Conservation (phyloP, 2,797 vertebrate species). For the Phataginus tricuspis region DNA sequence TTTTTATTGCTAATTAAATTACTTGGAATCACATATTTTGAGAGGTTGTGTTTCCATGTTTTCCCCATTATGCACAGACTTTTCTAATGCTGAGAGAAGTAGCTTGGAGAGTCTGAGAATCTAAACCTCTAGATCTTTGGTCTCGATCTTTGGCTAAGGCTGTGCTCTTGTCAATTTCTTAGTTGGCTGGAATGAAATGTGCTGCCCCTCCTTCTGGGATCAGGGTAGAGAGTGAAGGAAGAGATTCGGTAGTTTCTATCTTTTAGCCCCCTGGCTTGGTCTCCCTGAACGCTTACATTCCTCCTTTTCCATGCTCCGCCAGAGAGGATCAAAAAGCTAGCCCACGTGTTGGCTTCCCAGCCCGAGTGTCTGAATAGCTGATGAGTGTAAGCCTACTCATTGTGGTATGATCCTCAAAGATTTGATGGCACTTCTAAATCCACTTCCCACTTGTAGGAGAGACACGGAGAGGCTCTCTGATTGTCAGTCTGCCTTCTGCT, state of each 20-base stretch:
- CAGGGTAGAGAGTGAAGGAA: no score
- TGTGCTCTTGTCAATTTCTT: neutral
- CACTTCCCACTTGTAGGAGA: neutral
- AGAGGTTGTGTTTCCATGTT: neutral
- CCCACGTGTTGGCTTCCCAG: neutral
- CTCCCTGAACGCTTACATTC: neutral
- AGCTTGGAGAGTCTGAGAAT: neutral
- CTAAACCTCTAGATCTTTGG: neutral
- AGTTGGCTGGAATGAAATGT: neutral
- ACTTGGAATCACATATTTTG: neutral
- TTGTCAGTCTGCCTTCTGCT: neutral
- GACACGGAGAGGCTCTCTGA: no score
- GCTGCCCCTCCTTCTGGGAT: neutral
- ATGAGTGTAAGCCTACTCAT: neutral
- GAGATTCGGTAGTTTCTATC: neutral
- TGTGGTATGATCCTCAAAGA: neutral
- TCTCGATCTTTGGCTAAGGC: neutral
- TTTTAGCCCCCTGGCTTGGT: neutral
- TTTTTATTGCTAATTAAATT: constrained; percentile 29
- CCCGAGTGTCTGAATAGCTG: neutral
- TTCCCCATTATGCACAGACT: neutral
- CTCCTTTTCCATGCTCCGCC: neutral
- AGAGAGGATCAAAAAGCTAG: neutral
- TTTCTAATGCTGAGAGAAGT: neutral
- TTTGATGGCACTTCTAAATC: constrained; percentile 57